These are phyloP conservation scores for Siderastrea radians DNA, from an alignment of 92 coral and sea anemone genomes.

Conservation along the genomic window DNA sequence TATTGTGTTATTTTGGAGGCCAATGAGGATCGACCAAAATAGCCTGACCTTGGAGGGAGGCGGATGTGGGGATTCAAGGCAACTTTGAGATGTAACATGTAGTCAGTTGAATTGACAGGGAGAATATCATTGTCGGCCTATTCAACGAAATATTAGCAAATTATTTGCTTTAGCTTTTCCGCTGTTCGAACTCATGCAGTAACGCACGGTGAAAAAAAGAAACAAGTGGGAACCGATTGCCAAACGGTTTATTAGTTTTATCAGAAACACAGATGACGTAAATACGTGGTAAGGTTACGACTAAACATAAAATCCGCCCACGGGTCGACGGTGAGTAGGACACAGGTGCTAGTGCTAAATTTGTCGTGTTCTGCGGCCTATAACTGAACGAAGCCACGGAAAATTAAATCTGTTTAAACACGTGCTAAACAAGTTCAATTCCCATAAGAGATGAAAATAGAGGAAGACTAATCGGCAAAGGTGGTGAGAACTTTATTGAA, in stretches of 20 bases:
- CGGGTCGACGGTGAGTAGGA: not conserved
- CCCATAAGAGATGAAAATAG: not conserved
- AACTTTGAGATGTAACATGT: not conserved
- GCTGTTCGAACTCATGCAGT: not conserved
- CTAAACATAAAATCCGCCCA: not conserved
- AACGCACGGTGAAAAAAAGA: not conserved
- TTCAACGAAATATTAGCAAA: not conserved
- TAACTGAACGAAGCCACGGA: not conserved
- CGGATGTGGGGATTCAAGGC: no score
- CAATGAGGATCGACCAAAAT: no score
- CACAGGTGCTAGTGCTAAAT: not conserved
- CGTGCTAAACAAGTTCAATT: not conserved
- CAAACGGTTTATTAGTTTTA: not conserved
- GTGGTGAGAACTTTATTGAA: not conserved
- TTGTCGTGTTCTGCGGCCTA: not conserved
- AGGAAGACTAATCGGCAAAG: not conserved
- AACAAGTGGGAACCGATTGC: not conserved
- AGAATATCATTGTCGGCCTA: not conserved
- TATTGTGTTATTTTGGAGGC: no score
- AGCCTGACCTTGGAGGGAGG: no score
- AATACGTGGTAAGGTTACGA: not conserved
- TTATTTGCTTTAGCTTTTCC: conserved; percentile 8
- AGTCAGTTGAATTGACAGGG: not conserved
- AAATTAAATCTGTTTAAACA: not conserved
- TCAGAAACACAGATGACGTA: conserved; percentile 12